Percentiles rank a stretch among this genome's conserved stretches.
Conservation (phyloP, 2,797 vertebrate species). For the Pempheris klunzingeri region DNA sequence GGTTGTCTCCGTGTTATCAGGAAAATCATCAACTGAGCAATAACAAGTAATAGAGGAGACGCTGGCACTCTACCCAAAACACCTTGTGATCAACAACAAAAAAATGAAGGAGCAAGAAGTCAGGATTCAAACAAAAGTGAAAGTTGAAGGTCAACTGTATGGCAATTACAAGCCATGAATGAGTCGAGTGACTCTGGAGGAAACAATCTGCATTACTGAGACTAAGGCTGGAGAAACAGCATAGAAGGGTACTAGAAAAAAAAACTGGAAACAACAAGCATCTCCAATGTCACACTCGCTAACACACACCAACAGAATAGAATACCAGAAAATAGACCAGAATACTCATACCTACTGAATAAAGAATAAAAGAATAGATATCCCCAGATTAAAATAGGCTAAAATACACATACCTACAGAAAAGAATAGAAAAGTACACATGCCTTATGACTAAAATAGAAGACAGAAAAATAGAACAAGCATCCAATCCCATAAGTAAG, state of each 20-base stretch:
- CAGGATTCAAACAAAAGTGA: neutral
- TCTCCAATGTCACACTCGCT: neutral
- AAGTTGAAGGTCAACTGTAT: neutral
- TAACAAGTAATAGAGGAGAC: neutral
- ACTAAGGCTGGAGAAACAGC: neutral
- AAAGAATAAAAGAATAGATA: too few relatives aligned
- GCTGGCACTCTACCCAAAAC: neutral
- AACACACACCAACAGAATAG: neutral
- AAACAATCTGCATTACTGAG: neutral
- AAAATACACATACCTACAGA: neutral
- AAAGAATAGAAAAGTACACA: neutral
- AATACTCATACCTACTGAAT: neutral
- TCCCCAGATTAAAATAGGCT: neutral
- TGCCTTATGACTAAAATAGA: neutral
- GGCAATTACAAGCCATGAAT: neutral
- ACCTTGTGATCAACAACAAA: neutral
- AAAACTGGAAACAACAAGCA: neutral
- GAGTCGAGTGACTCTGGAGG: neutral
- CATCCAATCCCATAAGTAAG: neutral
- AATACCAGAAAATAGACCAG: neutral
- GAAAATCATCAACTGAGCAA: neutral
- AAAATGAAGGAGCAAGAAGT: neutral
- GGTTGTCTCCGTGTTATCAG: neutral
- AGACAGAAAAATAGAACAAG: neutral
- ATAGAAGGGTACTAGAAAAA: neutral